phyloP scores from a whole-genome alignment of 2,888 invertebrate species.

The Hydrotaea diabolus region DNA sequence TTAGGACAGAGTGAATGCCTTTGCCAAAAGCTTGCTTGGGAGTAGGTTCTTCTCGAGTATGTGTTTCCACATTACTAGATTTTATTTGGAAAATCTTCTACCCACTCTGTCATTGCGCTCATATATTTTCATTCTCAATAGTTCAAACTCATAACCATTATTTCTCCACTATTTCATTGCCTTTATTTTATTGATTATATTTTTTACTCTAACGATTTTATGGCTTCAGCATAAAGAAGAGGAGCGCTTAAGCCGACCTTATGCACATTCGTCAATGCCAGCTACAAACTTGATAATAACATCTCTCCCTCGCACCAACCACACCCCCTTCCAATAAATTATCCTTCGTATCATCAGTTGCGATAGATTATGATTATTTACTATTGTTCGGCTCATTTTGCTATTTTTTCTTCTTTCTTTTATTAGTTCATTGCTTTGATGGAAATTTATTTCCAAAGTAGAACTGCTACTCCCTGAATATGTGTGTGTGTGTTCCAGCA shows the following conservation, averaged over 20 bases:
- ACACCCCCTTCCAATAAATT: background rate
- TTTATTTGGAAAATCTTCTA: too few relatives aligned
- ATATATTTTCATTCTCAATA: background rate
- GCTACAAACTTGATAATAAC: background rate
- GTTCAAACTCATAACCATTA: background rate
- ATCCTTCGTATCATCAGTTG: background rate
- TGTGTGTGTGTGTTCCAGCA: background rate
- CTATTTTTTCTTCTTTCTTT: background rate
- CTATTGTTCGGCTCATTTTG: conserved; percentile 9
- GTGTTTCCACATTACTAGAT: too few relatives aligned
- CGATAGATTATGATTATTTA: conserved; percentile 51
- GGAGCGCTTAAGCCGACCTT: background rate
- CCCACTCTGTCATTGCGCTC: background rate
- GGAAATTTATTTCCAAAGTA: background rate
- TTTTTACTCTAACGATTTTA: background rate
- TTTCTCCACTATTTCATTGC: background rate
- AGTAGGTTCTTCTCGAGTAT: too few relatives aligned
- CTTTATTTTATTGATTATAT: background rate
- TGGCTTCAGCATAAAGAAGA: background rate
- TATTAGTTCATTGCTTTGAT: conserved; percentile 34
- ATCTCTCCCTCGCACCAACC: conserved; percentile 26
- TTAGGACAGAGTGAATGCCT: too few relatives aligned
- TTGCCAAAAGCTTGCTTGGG: too few relatives aligned
- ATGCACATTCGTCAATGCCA: background rate
- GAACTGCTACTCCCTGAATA: background rate